Base-by-base conservation (phyloP, 1,140 invertebrate species). In the Eulimnadia texana region DNA sequence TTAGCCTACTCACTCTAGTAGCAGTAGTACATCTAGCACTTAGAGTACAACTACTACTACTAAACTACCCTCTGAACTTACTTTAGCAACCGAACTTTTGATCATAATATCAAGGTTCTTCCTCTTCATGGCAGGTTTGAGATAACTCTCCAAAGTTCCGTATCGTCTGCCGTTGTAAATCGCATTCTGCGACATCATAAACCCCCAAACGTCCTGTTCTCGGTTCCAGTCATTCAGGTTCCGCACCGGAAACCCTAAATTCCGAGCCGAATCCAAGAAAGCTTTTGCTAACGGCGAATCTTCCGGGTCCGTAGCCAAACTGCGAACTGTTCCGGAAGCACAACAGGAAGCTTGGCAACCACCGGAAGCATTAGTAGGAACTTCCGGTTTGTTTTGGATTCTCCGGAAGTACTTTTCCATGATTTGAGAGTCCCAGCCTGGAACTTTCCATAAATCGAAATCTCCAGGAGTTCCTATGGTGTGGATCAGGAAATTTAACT, bases 91-190 rank as follows among this genome's bases (percentile, higher is more conserved):
- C 28, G 82, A 71, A 0, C 85, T 82, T 28, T 84, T 81, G 0
- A 81, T 75, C 29, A 87, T 66, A 1, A 89, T 77, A 47, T 84
- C 80, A 1, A 91, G 70, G 69, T 90, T 91, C 27, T 69, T 69
- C 60, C 82, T 74, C 27, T 79, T 77, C 64, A 83, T 70, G 2
- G 77, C 78, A n/a, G 82, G 79, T 57, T 79, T 75, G 1, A 91
- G 69, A 70, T 87, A 88, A 0, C 72, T 77, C 53, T 69, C 68
- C 3, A 74, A 68, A n/a, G 77, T 72, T 61, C 74, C 78, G 71
- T 78, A 80, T 20, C 84, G 67, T 54, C 71, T 53, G 66, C 81
- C 70, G 68, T 78, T 63, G 66, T 72, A 71, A 70, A 76, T 70
- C 63, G 72, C 70, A 71, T 75, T 69, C 27, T 70, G 76, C 29